Conservation (phyloP, 2,888 invertebrate genomes). For the Xylota segnis region DNA sequence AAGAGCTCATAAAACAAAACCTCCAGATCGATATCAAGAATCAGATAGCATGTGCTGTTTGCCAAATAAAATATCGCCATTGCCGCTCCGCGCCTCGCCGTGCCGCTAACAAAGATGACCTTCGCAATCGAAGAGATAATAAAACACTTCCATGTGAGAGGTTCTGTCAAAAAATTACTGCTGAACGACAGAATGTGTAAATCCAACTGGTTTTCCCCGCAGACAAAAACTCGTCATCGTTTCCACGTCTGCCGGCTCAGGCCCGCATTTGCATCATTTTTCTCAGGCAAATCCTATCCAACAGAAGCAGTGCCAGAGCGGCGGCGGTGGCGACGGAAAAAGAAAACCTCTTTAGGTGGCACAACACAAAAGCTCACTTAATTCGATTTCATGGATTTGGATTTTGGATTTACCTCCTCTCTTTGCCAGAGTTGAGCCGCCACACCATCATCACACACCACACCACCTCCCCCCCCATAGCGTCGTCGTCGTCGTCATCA, state of each 20-base stretch:
- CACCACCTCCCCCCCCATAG: neutral
- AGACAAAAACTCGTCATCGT: slow-evolving; percentile 26
- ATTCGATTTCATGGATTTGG: slow-evolving; percentile 74
- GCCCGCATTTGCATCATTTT: slow-evolving; percentile 44
- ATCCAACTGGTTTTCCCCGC: slow-evolving; percentile 56
- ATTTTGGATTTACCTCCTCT: slow-evolving; percentile 42
- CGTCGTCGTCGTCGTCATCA: slow-evolving; percentile 22
- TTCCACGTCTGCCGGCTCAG: neutral
- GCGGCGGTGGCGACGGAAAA: neutral
- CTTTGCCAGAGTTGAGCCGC: slow-evolving; percentile 14
- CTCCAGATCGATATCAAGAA: neutral
- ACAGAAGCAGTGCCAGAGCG: neutral
- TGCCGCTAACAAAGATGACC: slow-evolving; percentile 36
- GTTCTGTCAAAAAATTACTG: slow-evolving; percentile 28
- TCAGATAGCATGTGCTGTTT: slow-evolving; percentile 10
- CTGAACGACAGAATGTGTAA: slow-evolving; percentile 47
- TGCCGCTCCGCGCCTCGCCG: too few relatives aligned
- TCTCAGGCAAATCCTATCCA: slow-evolving; percentile 11
- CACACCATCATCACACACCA: slow-evolving; percentile 5
- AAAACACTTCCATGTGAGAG: slow-evolving; percentile 49
- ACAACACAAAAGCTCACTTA: slow-evolving; percentile 71
- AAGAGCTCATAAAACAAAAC: neutral
- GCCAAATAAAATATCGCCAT: neutral
- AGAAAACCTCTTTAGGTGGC: slow-evolving; percentile 64
- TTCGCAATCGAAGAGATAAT: slow-evolving; percentile 38